Conservation (phyloP, 2,888 invertebrate genomes). For the Coelinius sp. region DNA sequence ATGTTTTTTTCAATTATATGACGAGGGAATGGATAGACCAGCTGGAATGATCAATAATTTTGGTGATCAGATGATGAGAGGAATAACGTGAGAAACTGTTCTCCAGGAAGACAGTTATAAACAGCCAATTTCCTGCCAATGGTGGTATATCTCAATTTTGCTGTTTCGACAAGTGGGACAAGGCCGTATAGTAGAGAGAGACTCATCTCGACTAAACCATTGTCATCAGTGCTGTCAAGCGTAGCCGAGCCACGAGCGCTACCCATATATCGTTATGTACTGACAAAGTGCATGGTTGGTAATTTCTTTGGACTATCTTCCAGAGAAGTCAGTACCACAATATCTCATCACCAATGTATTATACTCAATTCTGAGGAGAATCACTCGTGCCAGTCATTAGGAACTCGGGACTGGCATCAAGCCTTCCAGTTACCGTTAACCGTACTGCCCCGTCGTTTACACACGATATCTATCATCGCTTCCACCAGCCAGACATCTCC, state of each 20-base stretch:
- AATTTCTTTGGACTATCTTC: slow-evolving; percentile 9
- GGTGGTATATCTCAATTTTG: slow-evolving; percentile 34
- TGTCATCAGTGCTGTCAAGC: slow-evolving; percentile 49
- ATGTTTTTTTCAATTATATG: not conserved
- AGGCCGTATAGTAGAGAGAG: slow-evolving; percentile 41
- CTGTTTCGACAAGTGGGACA: slow-evolving; percentile 46
- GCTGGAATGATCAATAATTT: not conserved
- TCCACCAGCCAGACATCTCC: not conserved
- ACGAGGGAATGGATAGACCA: not conserved
- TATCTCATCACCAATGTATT: not conserved
- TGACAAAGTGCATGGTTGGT: slow-evolving; percentile 12
- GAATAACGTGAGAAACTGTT: slow-evolving; percentile 8
- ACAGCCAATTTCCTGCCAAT: slow-evolving; percentile 45
- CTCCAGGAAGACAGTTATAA: slow-evolving; percentile 37
- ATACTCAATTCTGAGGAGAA: not conserved
- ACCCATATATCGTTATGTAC: slow-evolving; percentile 30
- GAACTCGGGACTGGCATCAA: not conserved
- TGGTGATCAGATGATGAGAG: too few species aligned
- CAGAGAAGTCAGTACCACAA: not conserved
- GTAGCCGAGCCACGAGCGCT: slow-evolving; percentile 33
- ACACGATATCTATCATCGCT: slow-evolving; percentile 23
- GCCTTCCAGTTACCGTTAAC: slow-evolving; percentile 23
- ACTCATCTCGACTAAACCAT: slow-evolving; percentile 39
- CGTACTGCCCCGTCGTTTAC: slow-evolving; percentile 16
- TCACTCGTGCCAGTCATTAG: slow-evolving; percentile 17